Percentiles rank a stretch among this genome's conserved stretches.
phyloP scores from a whole-genome alignment of 2,113 vertebrate genomes.

The Dicrurus megarhynchus region DNA sequence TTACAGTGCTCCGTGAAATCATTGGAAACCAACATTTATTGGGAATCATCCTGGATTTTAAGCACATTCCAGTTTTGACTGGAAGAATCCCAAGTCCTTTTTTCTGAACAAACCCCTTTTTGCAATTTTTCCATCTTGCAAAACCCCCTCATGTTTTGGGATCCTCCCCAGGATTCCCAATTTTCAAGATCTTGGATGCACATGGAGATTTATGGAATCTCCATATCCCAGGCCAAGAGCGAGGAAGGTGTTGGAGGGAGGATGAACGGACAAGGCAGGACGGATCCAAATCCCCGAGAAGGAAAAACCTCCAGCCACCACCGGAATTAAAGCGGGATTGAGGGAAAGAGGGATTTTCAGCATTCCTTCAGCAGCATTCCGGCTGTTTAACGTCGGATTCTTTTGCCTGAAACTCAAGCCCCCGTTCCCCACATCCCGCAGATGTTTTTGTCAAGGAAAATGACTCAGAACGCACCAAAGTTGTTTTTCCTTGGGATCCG shows the following conservation, averaged over 20 bases:
- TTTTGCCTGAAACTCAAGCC: background rate
- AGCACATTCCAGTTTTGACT: background rate
- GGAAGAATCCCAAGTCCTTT: background rate
- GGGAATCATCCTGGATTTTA: background rate
- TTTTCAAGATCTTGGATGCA: background rate
- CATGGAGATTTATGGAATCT: background rate
- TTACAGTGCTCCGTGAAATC: background rate
- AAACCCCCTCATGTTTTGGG: background rate
- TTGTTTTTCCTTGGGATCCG: background rate
- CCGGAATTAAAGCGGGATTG: background rate
- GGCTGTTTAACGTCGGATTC: background rate
- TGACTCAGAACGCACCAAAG: background rate
- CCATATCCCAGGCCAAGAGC: background rate
- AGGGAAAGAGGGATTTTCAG: background rate
- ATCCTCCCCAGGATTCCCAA: background rate
- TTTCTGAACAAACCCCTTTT: background rate
- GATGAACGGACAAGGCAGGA: background rate
- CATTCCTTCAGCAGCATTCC: background rate
- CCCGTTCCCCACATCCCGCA: fast-evolving
- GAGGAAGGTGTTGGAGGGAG: background rate
- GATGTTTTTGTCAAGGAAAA: background rate
- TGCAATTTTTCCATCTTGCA: background rate
- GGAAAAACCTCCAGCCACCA: fast-evolving
- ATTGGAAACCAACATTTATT: background rate
- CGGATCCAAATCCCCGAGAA: background rate